Evolutionary conservation across 2,113 vertebrate species (phyloP).

Genomic region (Oncorhynchus kisutch): DNA sequence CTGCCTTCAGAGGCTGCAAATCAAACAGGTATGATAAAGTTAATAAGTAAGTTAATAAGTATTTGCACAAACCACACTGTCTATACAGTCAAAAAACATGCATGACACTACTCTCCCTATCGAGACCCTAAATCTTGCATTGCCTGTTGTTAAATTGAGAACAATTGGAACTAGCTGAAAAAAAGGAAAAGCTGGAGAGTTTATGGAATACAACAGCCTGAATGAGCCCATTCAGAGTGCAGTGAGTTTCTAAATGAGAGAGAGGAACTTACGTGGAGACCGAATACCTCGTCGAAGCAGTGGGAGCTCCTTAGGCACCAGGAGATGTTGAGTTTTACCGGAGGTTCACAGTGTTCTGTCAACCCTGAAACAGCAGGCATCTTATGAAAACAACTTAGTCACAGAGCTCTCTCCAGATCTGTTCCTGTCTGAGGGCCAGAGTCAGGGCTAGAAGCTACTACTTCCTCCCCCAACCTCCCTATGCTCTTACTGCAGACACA

Average conservation of each 20-base stretch:
- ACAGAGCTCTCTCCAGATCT: not conserved
- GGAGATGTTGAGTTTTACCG: constrained; percentile 49
- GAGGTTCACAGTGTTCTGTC: constrained; percentile 13
- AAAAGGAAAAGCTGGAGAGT: not conserved
- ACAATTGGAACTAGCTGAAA: not conserved
- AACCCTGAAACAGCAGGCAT: constrained; percentile 7
- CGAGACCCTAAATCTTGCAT: not conserved
- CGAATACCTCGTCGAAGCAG: constrained; percentile 69
- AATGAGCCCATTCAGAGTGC: too few relatives aligned
- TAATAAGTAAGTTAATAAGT: not conserved
- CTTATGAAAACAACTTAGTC: not conserved
- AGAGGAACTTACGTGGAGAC: constrained; percentile 53
- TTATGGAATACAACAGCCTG: not conserved
- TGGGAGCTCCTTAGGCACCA: constrained; percentile 77
- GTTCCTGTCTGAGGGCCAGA: too few relatives aligned
- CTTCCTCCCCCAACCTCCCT: too few relatives aligned
- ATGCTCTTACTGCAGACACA: too few relatives aligned
- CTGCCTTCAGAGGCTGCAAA: rapidly evolving
- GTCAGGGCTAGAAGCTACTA: too few relatives aligned
- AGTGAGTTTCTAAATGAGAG: too few relatives aligned
- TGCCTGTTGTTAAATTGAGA: not conserved
- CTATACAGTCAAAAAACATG: not conserved
- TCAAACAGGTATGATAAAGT: not conserved
- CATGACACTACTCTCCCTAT: not conserved
- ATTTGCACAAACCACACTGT: not conserved